These are phyloP conservation scores for Anolis sagrei DNA, from an alignment of 2,113 vertebrate genomes.

Conservation along the genomic window DNA sequence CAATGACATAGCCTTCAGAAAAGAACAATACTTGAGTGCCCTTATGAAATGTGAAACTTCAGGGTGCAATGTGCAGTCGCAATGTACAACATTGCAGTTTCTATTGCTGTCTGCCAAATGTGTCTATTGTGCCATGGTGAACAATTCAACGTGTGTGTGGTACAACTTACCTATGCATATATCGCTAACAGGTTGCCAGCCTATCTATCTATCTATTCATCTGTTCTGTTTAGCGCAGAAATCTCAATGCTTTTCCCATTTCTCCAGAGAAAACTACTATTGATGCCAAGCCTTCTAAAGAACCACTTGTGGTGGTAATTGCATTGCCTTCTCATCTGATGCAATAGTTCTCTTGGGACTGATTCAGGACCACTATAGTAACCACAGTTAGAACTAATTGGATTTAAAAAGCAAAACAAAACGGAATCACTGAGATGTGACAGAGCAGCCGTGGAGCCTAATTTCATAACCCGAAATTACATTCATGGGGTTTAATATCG, in stretches of 20 bases:
- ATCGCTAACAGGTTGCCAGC: too few relatives aligned
- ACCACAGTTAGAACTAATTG: conserved; percentile 60
- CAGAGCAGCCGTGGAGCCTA: conserved; percentile 44
- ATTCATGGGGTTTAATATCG: too few relatives aligned
- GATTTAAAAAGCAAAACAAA: conserved; percentile 43
- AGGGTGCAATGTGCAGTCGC: too few relatives aligned
- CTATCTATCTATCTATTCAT: too few relatives aligned
- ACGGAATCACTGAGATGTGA: conserved; percentile 57
- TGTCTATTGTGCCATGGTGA: too few relatives aligned
- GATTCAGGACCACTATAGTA: conserved; percentile 58
- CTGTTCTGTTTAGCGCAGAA: background rate
- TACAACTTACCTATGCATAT: too few relatives aligned
- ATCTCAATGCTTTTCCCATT: background rate
- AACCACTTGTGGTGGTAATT: conserved; percentile 35
- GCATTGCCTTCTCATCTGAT: conserved; percentile 33
- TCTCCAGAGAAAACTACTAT: conserved; percentile 48
- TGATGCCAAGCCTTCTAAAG: conserved; percentile 43
- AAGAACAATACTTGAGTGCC: too few relatives aligned
- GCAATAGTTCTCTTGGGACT: conserved; percentile 57
- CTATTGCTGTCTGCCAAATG: too few relatives aligned
- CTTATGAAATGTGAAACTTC: too few relatives aligned
- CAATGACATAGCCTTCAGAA: too few relatives aligned
- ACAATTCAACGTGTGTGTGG: too few relatives aligned
- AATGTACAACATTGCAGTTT: too few relatives aligned
- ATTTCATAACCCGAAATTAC: conserved; percentile 21